Evolutionary conservation across 2,888 invertebrate genomes (phyloP).

Genomic region (Axea sp.): DNA sequence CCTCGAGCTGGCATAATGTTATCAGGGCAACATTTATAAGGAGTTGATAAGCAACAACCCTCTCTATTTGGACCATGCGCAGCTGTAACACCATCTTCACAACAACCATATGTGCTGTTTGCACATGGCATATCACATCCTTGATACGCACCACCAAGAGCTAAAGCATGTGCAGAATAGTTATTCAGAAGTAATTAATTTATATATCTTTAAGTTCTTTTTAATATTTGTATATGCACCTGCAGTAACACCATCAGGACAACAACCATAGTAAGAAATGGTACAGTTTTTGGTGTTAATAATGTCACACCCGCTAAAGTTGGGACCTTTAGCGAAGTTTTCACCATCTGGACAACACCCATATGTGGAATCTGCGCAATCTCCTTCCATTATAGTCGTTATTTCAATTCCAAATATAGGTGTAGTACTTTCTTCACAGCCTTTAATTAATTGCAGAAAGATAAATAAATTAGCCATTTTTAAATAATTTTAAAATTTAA

Average conservation of each 20-base stretch:
- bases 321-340: conserved; percentile 83
- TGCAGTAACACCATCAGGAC: conserved; percentile 84
- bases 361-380: conserved; percentile 81
- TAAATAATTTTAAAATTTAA: no score
- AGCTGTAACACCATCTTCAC: conserved; percentile 89
- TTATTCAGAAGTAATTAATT: no score
- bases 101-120: conserved; percentile 89
- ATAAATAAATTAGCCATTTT: no score
- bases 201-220: no score
- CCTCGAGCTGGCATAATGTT: conserved; percentile 91
- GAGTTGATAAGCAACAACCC: conserved; percentile 88
- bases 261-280: conserved; percentile 85
- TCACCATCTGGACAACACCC: conserved; percentile 89
- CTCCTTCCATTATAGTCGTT: conserved; percentile 71
- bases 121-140: conserved; percentile 88
- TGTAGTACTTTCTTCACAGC: conserved; percentile 70
- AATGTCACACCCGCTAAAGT: conserved; percentile 83
- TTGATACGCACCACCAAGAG: conserved; percentile 84
- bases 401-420: conserved; percentile 64
- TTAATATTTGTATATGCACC: no score
- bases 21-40: conserved; percentile 95
- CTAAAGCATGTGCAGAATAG: no score
- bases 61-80: conserved; percentile 91
- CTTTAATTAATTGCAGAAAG: no score
- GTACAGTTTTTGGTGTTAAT: conserved; percentile 81